Percentiles rank a stretch among this genome's conserved stretches.
Conservation (phyloP, 2,797 vertebrate species). For the Euphonia xanthogaster region DNA sequence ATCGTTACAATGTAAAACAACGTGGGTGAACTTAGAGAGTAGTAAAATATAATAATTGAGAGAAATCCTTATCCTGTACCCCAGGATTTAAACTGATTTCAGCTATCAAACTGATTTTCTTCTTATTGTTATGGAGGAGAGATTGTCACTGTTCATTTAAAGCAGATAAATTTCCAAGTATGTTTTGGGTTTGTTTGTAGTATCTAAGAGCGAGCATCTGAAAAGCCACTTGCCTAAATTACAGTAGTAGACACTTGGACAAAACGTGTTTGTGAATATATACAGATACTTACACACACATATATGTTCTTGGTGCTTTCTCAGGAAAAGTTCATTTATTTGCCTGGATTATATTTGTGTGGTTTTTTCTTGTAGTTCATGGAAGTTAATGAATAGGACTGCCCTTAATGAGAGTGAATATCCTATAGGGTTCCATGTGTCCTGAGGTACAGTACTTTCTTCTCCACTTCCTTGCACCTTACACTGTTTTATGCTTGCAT, state of each 20-base stretch:
- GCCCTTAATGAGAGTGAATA: not conserved
- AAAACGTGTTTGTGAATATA: not conserved
- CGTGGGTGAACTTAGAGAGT: not conserved
- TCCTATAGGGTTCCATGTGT: not conserved
- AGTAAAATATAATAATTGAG: not conserved
- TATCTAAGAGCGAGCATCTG: accelerated
- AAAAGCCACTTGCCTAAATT: not conserved
- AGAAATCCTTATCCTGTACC: not conserved
- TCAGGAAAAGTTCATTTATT: not conserved
- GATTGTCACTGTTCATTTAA: not conserved
- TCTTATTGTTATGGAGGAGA: not conserved
- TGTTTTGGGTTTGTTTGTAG: not conserved
- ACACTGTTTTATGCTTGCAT: not conserved
- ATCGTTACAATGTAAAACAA: not conserved
- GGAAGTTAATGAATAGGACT: not conserved
- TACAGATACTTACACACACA: accelerated
- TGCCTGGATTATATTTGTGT: not conserved
- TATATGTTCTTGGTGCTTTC: not conserved
- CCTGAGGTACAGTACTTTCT: not conserved
- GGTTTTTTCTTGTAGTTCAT: not conserved
- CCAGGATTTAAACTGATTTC: not conserved
- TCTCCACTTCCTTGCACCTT: not conserved
- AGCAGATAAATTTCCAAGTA: not conserved
- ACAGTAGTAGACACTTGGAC: not conserved
- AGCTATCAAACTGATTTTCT: not conserved